Evolutionary conservation across 2,113 vertebrate species (phyloP).

Genomic region (Micromys minutus): DNA sequence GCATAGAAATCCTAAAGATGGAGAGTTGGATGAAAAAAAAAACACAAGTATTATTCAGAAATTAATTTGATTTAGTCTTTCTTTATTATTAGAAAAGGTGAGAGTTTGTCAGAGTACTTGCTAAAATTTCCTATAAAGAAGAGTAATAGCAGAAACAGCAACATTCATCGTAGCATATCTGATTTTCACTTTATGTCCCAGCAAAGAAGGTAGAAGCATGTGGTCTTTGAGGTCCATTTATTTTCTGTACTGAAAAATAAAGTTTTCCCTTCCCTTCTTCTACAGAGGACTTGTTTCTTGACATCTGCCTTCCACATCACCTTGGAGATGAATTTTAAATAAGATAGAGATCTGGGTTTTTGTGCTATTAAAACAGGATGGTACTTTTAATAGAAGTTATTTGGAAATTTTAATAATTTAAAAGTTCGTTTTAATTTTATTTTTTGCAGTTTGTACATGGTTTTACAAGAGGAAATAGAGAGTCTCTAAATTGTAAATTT

Average conservation of each 20-base stretch:
- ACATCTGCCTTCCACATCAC: background rate
- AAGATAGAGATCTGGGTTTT: background rate
- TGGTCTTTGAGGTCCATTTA: too few relatives aligned
- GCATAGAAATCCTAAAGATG: background rate
- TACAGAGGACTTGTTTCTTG: background rate
- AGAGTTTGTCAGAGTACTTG: background rate
- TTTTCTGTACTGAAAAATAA: background rate
- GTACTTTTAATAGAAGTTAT: background rate
- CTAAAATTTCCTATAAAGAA: background rate
- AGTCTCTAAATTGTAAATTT: background rate
- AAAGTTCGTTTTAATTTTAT: background rate
- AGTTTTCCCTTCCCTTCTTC: background rate
- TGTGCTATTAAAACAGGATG: background rate
- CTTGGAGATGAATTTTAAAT: background rate
- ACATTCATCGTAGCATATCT: background rate
- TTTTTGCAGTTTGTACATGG: background rate
- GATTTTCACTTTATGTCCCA: background rate
- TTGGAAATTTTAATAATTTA: constrained; percentile 5
- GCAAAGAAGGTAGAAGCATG: background rate
- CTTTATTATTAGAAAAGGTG: background rate
- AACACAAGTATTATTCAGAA: background rate
- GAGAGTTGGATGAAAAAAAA: background rate
- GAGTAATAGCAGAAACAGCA: background rate
- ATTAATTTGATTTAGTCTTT: background rate
- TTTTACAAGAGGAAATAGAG: background rate